Base-by-base conservation (phyloP, 2,888 invertebrate genomes). In the Pseudanteris insignis region DNA sequence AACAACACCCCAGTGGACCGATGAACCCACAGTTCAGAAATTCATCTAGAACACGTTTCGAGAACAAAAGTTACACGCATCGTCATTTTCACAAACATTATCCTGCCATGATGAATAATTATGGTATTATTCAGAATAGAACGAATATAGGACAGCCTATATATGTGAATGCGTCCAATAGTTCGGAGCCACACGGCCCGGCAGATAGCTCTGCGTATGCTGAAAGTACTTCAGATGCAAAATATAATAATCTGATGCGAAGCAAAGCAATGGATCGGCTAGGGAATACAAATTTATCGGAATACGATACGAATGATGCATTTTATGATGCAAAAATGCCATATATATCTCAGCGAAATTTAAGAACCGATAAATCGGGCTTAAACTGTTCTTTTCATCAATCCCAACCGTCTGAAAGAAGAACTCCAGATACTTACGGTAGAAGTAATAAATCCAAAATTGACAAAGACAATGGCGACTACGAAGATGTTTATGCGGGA, bases 151-250 rank as follows among this genome's bases (percentile, higher is more conserved):
- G 83, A 2, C 89, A 89, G 71, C 91, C 93, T 0, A 85, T 93
- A 1, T 94, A 94, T 74, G 93, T 91, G 1, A 94, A 94, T 80
- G 93, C 94, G 2, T 93, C 93, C 7, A 93, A 94, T n/a, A n/a
- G n/a, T n/a, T n/a, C n/a, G n/a, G n/a, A n/a, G n/a, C n/a, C n/a
- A n/a, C n/a, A n/a, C n/a, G n/a, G n/a, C n/a, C n/a, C n/a, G n/a
- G n/a, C n/a, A n/a, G n/a, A n/a, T n/a, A n/a, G n/a, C n/a, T n/a
- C n/a, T n/a, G n/a, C n/a, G n/a, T n/a, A n/a, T n/a, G n/a, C n/a
- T n/a, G n/a, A n/a, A n/a, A 89, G 89, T 0, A 89, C 89, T 70
- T 72, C 76, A 0, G 76, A 77, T 44, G 69, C 69, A 2, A 76
- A 75, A 32, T 73, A 70, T 34, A 67, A 74, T 1, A 73, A 70